These are phyloP conservation scores for Agrochola macilenta DNA, from an alignment of 2,888 invertebrate genomes.

Conservation along the genomic window DNA sequence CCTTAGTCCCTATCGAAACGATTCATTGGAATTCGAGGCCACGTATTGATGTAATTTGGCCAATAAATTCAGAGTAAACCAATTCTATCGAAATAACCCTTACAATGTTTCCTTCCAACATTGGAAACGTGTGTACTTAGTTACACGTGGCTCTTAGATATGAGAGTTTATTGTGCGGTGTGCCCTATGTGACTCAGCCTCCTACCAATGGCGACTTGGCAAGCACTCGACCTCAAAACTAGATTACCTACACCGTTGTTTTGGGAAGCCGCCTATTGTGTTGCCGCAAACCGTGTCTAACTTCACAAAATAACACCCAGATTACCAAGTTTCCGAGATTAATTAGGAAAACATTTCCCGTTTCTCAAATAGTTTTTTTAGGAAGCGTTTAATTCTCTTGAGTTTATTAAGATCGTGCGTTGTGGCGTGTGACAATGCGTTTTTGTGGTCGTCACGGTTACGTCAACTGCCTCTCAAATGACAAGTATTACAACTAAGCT, in stretches of 20 bases:
- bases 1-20: slow-evolving; percentile 21
- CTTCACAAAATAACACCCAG: slow-evolving; percentile 51
- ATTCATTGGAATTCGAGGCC: slow-evolving; percentile 52
- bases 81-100: slow-evolving; percentile 62
- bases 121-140: slow-evolving; percentile 65
- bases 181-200: slow-evolving; percentile 71
- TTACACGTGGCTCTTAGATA: slow-evolving; percentile 68
- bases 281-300: slow-evolving; percentile 67
- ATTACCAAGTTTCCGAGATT: slow-evolving; percentile 51
- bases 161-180: slow-evolving; percentile 60
- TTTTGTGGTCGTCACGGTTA: slow-evolving; percentile 57
- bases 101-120: slow-evolving; percentile 60
- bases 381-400: slow-evolving; percentile 43
- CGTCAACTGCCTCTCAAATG: slow-evolving; percentile 48
- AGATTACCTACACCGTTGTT: slow-evolving; percentile 70
- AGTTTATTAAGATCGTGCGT: slow-evolving; percentile 53
- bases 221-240: slow-evolving; percentile 69
- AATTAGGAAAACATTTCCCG: slow-evolving; percentile 56
- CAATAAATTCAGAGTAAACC: slow-evolving; percentile 62
- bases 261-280: slow-evolving; percentile 69
- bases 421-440: slow-evolving; percentile 60
- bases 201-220: slow-evolving; percentile 67
- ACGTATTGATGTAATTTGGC: slow-evolving; percentile 50
- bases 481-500: slow-evolving; percentile 35
- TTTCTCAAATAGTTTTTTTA: slow-evolving; percentile 40